A percentile compares a stretch with the other conserved stretches of the same genome.
phyloP scores from a whole-genome alignment of 2,888 invertebrate genomes.

The Leptinotarsa haldemani region DNA sequence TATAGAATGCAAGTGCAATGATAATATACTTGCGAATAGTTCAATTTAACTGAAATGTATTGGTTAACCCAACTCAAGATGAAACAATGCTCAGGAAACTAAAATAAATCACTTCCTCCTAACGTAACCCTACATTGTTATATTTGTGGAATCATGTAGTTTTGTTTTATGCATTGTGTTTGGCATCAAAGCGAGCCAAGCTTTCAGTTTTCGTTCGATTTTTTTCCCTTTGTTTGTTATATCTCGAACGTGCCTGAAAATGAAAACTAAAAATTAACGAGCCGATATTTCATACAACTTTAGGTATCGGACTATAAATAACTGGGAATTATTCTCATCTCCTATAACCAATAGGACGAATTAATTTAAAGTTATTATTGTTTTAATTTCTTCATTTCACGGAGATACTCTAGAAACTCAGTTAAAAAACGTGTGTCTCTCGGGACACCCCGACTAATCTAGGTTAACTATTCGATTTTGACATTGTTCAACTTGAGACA shows the following conservation, averaged over 20 bases:
- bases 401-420: too few relatives aligned
- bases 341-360: background rate
- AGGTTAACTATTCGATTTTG: too few relatives aligned
- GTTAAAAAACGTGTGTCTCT: too few relatives aligned
- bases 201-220: background rate
- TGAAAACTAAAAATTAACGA: conserved; percentile 40
- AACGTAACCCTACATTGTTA: conserved; percentile 1
- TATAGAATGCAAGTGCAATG: too few relatives aligned
- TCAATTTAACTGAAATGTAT: background rate
- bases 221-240: conserved; percentile 28
- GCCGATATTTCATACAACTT: conserved; percentile 37
- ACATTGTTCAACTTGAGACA: too few relatives aligned
- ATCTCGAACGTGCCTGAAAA: conserved; percentile 37
- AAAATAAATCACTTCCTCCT: background rate
- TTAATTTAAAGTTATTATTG: conserved; percentile 9
- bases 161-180: conserved; percentile 20
- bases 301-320: conserved; percentile 36
- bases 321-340: conserved; percentile 16
- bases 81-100: conserved; percentile 7
- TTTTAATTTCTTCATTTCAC: background rate
- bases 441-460: too few relatives aligned
- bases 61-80: background rate
- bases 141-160: background rate
- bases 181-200: conserved; percentile 20
- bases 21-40: too few relatives aligned